Conservation (phyloP, 2,797 vertebrate species). For the Etheostoma perlongum region DNA sequence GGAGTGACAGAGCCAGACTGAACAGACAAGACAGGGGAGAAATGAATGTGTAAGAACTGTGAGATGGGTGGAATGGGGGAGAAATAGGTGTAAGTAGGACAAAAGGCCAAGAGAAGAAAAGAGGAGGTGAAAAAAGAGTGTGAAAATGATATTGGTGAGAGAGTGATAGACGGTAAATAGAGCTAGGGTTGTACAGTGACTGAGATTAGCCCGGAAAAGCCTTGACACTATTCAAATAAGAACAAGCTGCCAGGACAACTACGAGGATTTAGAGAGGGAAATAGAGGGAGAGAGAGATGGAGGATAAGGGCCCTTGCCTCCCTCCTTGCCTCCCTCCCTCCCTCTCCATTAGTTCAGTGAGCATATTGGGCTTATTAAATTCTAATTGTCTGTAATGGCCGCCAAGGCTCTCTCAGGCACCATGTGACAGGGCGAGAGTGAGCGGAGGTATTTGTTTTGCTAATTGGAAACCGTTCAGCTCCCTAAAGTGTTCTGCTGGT, state of each 20-base stretch:
- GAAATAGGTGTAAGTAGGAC: conserved; percentile 42
- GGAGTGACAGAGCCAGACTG: conserved; percentile 30
- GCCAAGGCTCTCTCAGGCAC: conserved; percentile 76
- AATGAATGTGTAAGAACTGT: conserved; percentile 44
- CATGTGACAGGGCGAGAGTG: conserved; percentile 73
- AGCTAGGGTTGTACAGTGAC: not conserved
- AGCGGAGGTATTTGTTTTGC: conserved; percentile 82
- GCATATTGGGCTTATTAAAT: conserved; percentile 86
- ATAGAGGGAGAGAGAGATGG: conserved; percentile 31
- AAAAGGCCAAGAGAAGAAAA: conserved; percentile 31
- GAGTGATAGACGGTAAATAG: conserved; percentile 3
- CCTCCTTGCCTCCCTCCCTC: conserved; percentile 54
- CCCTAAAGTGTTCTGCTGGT: conserved; percentile 77
- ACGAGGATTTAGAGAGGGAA: conserved; percentile 71
- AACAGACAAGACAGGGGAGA: conserved; percentile 50
- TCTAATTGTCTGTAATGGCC: conserved; percentile 85
- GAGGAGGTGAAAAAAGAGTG: conserved; percentile 41
- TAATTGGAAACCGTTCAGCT: conserved; percentile 83
- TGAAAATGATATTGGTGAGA: conserved; percentile 50
- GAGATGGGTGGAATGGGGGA: conserved; percentile 25
- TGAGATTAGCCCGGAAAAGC: conserved; percentile 55
- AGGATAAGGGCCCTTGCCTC: conserved; percentile 59
- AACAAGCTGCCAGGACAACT: conserved; percentile 70
- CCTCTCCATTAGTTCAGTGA: conserved; percentile 78
- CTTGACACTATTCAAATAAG: conserved; percentile 74